Evolutionary conservation across 2,797 vertebrate species (phyloP).

Genomic region (Oreortyx pictus): DNA sequence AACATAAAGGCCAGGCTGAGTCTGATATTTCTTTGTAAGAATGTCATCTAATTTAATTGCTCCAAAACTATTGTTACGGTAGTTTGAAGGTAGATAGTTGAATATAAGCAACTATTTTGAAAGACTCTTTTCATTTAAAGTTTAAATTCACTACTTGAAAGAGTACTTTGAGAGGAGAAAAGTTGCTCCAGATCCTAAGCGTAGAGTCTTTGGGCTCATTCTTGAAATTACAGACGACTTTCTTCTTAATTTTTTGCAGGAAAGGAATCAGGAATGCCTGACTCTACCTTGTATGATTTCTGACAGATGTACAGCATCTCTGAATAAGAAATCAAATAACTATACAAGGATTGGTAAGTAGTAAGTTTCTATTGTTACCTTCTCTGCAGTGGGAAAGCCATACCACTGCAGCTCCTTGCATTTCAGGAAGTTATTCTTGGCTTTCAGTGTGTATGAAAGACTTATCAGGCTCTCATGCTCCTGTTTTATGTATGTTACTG

Average conservation of each 20-base stretch:
- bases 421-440: not conserved
- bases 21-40: not conserved
- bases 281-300: not conserved
- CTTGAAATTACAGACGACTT: slow-evolving; percentile 3
- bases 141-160: not conserved
- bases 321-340: not conserved
- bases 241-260: slow-evolving; percentile 22
- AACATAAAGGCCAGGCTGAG: not conserved
- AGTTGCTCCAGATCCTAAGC: not conserved
- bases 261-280: not conserved
- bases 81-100: not conserved
- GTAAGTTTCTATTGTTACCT: not conserved
- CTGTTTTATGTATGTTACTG: not conserved
- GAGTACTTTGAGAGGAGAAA: not conserved
- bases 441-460: not conserved
- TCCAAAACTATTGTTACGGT: slow-evolving; percentile 20
- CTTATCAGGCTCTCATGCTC: not conserved
- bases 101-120: not conserved
- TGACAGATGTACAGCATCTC: not conserved
- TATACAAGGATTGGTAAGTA: not conserved
- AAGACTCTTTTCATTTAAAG: slow-evolving; percentile 8
- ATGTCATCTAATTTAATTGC: slow-evolving; percentile 7
- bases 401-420: not conserved
- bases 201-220: not conserved
- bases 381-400: not conserved